phyloP scores from a whole-genome alignment of 2,113 vertebrate species.

The Sialia sialis region DNA sequence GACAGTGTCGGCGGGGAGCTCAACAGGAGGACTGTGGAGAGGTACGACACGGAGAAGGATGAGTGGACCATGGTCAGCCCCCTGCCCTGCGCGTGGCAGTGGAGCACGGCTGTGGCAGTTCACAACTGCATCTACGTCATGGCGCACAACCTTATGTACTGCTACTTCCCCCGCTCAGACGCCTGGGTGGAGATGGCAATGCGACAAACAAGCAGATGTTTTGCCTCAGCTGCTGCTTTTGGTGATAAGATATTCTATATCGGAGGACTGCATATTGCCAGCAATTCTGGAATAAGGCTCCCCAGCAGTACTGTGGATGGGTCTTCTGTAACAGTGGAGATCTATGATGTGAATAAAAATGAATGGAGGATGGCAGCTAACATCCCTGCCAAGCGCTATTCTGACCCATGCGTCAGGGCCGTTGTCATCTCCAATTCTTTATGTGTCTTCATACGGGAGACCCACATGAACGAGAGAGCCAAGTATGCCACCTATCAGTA shows the following conservation, averaged over 20 bases:
- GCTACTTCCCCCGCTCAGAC: conserved; percentile 91
- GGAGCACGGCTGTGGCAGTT: conserved; percentile 88
- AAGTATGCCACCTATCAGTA: conserved; percentile 96
- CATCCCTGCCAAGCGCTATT: conserved; percentile 93
- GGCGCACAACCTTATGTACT: conserved; percentile 94
- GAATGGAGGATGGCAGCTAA: conserved; percentile 92
- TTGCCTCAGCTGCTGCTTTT: conserved; percentile 91
- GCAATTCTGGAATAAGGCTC: conserved; percentile 86
- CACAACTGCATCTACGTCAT: conserved; percentile 94
- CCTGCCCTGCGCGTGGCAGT: conserved; percentile 92
- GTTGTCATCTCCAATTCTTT: conserved; percentile 90
- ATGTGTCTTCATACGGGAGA: conserved; percentile 93
- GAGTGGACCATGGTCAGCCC: conserved; percentile 95
- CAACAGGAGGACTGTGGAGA: conserved; percentile 91
- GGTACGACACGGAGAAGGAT: conserved; percentile 91
- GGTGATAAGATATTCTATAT: conserved; percentile 96
- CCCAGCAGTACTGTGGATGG: conserved; percentile 88
- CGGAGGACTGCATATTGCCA: conserved; percentile 91
- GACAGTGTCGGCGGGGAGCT: conserved; percentile 90
- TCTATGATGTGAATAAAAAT: conserved; percentile 93
- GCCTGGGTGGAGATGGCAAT: conserved; percentile 96
- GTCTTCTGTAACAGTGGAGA: conserved; percentile 91
- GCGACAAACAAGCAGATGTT: conserved; percentile 91
- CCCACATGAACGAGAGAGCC: conserved; percentile 92
- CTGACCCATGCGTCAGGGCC: conserved; percentile 89